Conservation (phyloP, 2,113 vertebrate genomes). For the Nothoprocta perdicaria region DNA sequence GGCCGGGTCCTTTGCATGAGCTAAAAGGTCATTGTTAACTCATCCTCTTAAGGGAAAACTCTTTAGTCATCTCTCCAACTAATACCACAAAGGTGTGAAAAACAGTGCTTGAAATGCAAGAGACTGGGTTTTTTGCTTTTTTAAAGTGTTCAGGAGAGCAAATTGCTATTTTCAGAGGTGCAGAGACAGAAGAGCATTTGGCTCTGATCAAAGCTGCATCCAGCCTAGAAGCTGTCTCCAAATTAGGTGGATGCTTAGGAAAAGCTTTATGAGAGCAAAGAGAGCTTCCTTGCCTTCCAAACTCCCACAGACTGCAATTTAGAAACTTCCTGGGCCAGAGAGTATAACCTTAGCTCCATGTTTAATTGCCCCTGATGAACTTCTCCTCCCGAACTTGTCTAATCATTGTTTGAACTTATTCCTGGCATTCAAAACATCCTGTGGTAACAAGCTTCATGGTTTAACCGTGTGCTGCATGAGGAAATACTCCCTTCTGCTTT, state of each 20-base stretch:
- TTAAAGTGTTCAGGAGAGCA: rapidly evolving
- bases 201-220: not conserved
- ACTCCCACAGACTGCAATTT: not conserved
- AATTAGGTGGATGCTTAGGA: not conserved
- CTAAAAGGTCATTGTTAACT: conserved; percentile 39
- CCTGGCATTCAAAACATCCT: not conserved
- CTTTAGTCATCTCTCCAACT: not conserved
- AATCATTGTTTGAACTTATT: not conserved
- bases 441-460: not conserved
- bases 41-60: not conserved
- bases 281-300: rapidly evolving
- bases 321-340: not conserved
- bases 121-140: not conserved
- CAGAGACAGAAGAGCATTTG: not conserved
- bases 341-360: rapidly evolving
- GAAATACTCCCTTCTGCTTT: not conserved
- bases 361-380: not conserved
- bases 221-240: not conserved
- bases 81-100: not conserved
- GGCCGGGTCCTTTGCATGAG: not conserved
- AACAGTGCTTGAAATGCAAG: not conserved
- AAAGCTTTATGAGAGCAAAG: not conserved
- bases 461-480: not conserved
- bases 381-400: not conserved
- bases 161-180: not conserved